phyloP scores from a whole-genome alignment of 2,888 invertebrate species.

The Acleris holmiana region DNA sequence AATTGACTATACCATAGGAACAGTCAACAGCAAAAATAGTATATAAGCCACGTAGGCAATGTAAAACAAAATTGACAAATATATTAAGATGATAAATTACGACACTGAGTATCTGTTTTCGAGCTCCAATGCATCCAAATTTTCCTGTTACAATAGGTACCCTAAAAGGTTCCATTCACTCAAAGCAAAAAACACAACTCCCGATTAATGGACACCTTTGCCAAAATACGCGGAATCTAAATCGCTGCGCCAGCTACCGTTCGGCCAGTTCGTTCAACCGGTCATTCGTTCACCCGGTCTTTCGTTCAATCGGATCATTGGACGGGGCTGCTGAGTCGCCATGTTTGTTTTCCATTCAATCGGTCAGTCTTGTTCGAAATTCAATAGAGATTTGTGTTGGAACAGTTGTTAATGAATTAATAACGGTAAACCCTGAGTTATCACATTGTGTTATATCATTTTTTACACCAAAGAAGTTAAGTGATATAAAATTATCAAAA shows the following conservation, averaged over 20 bases:
- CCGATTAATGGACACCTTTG: conserved; percentile 6
- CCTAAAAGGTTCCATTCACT: not conserved
- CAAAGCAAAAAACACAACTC: conserved; percentile 1
- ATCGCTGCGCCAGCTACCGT: conserved; percentile 27
- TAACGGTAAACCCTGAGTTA: too few relatives aligned
- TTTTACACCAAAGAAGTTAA: too few relatives aligned
- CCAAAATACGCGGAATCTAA: conserved; percentile 12
- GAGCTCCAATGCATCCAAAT: too few relatives aligned
- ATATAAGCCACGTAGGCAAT: too few relatives aligned
- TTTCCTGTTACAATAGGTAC: not conserved
- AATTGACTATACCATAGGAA: too few relatives aligned
- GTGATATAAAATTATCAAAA: too few relatives aligned
- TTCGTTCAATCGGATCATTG: conserved; percentile 50
- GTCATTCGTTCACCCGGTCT: conserved; percentile 34
- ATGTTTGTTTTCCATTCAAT: conserved; percentile 62
- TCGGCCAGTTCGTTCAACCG: conserved; percentile 30
- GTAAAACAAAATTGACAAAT: too few relatives aligned
- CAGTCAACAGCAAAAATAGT: too few relatives aligned
- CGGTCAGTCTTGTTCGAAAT: conserved; percentile 46
- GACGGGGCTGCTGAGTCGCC: conserved; percentile 57
- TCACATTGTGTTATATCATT: too few relatives aligned
- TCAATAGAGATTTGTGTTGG: conserved; percentile 20
- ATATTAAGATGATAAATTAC: too few relatives aligned
- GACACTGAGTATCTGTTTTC: too few relatives aligned
- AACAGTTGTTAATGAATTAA: not conserved